Percentiles rank a stretch among this genome's conserved stretches.
These are phyloP conservation scores for Phyllotreta striolata DNA, from an alignment of 2,888 invertebrate genomes.

Conservation along the genomic window DNA sequence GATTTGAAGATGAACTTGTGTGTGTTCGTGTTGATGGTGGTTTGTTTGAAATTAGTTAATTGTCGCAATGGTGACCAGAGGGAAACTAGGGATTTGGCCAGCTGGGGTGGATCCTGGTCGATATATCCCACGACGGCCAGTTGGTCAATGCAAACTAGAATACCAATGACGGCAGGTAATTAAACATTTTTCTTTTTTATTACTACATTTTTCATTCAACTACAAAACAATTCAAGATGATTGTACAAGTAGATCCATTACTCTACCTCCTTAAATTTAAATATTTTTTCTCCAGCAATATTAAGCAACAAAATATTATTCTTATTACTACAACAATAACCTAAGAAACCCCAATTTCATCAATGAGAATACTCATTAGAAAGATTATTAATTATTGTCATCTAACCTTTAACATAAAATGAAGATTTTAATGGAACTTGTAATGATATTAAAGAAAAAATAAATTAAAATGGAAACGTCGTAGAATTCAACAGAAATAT, in stretches of 20 bases:
- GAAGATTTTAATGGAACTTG: too few species aligned
- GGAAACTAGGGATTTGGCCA: slow-evolving; percentile 42
- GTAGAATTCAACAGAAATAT: slow-evolving; percentile 12
- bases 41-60: slow-evolving; percentile 29
- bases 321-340: too few species aligned
- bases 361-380: too few species aligned
- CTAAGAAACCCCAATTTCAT: too few species aligned
- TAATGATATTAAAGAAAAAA: neutral
- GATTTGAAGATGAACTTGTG: slow-evolving; percentile 42
- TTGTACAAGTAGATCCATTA: too few species aligned
- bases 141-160: slow-evolving; percentile 55
- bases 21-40: slow-evolving; percentile 34
- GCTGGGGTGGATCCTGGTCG: slow-evolving; percentile 50
- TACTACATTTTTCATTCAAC: too few species aligned
- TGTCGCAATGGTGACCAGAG: slow-evolving; percentile 32
- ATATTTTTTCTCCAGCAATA: too few species aligned
- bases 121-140: slow-evolving; percentile 49
- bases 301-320: too few species aligned
- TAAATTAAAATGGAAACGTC: slow-evolving; percentile 1
- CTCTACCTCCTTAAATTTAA: too few species aligned
- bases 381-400: too few species aligned
- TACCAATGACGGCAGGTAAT: slow-evolving; percentile 55
- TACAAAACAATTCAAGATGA: too few species aligned
- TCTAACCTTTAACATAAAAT: too few species aligned
- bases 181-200: neutral